Evolutionary conservation across 2,888 invertebrate species (phyloP).

Genomic region (Platycnemis pennipes): DNA sequence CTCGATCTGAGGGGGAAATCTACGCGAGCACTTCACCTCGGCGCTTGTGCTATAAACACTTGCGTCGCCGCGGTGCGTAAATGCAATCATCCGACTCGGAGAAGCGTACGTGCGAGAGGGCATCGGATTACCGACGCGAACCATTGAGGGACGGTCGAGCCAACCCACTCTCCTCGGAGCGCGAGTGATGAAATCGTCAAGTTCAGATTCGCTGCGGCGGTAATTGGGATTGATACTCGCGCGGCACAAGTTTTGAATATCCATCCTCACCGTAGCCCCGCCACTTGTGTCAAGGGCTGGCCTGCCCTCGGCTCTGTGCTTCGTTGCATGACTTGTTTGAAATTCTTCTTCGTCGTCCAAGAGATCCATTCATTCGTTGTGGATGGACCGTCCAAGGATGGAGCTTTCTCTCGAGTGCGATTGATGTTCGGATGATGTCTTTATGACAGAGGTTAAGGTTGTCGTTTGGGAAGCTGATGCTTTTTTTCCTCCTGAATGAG

Average conservation of each 20-base stretch:
- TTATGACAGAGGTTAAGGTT: not conserved
- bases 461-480: not conserved
- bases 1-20: not conserved
- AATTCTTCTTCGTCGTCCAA: not conserved
- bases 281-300: not conserved
- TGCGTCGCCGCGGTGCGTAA: not conserved
- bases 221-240: constrained; percentile 8
- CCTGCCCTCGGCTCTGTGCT: not conserved
- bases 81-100: not conserved
- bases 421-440: not conserved
- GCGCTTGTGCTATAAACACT: not conserved
- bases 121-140: not conserved
- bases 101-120: not conserved
- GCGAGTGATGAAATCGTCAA: constrained; percentile 25
- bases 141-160: not conserved
- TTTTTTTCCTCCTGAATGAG: not conserved
- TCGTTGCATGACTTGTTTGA: not conserved
- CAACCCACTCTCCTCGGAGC: not conserved
- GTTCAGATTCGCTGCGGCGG: not conserved
- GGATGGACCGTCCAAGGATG: not conserved
- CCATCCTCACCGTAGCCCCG: not conserved
- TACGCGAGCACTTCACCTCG: not conserved
- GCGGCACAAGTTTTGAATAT: not conserved
- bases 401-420: not conserved
- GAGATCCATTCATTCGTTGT: not conserved